Evolutionary conservation across 2,797 vertebrate species (phyloP), one percentile per base, ranked within the genome.

Genomic region (Melanotaenia parkinsoni): DNA sequence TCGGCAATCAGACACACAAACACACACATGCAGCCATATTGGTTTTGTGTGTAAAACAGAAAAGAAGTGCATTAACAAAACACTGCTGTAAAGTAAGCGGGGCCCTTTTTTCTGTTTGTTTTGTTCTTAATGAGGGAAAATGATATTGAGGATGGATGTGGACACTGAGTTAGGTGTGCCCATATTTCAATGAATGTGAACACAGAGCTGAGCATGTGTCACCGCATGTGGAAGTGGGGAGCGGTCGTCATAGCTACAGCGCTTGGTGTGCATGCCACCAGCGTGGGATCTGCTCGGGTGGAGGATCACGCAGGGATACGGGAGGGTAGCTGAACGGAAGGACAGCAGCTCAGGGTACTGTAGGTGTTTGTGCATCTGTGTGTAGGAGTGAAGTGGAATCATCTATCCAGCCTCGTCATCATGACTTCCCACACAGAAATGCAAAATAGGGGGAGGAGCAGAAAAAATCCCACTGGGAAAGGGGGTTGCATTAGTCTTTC

Each of bases 231-330:
- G 63, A 85, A 81, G 81, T 71, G 73, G 65, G 69, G 80, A 83
- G 74, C 58, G 2, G 92, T 93, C 82, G 26, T 85, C 93, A 93
- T 94, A 89, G 91, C 76, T 88, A 93, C 91, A 1, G 65, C 7
- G 65, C 74, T 79, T 80, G 76, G 83, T 81, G 84, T 73, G 79
- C 68, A 80, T 86, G 78, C 83, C 88, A 88, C 81, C 76, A 66
- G 85, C 33, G 72, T 83, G 74, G 84, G 79, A 82, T 88, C 77
- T 67, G 61, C 75, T 79, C 18, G 38, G 81, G 74, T 70, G 81
- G 65, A 76, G 80, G 72, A 85, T 82, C 77, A 74, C 77, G 84
- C 80, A 70, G 66, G 76, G 82, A 80, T 80, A 54, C 74, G 60
- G 69, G 73, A 74, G 73, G 66, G 76, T 75, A 58, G 72, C 71